A percentile compares a stretch with the other conserved stretches of the same genome.
phyloP scores from a whole-genome alignment of 1,140 invertebrate species.

The Drosophila auraria region DNA sequence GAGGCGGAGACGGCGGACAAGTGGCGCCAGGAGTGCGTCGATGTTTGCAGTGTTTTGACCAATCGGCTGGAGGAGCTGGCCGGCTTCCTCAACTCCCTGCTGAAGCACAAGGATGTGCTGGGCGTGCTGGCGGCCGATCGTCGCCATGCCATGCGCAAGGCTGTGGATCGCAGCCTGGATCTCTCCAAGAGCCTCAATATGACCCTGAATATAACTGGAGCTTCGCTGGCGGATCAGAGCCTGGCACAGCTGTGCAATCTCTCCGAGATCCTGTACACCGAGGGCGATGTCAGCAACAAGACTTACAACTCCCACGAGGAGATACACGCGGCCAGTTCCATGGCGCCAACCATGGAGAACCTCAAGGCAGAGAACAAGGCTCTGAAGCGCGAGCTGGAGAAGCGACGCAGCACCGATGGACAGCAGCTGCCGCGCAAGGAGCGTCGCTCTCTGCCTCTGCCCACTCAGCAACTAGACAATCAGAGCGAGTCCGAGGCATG shows the following conservation, averaged over 20 bases:
- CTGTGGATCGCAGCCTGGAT: conserved; percentile 87
- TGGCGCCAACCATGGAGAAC: conserved; percentile 79
- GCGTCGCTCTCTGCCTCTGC: conserved; percentile 62
- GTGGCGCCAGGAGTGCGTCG: conserved; percentile 87
- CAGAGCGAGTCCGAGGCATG: conserved; percentile 93
- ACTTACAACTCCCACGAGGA: conserved; percentile 80
- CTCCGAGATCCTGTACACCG: conserved; percentile 83
- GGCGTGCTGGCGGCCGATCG: conserved; percentile 86
- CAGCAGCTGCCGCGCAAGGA: conserved; percentile 57
- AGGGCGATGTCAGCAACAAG: conserved; percentile 55
- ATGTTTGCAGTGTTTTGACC: conserved; percentile 88
- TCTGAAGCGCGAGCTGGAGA: conserved; percentile 85
- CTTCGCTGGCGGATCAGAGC: conserved; percentile 78
- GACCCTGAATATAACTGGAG: conserved; percentile 76
- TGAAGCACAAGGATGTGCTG: conserved; percentile 88
- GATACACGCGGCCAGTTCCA: conserved; percentile 64
- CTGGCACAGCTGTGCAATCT: conserved; percentile 85
- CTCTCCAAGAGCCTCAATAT: conserved; percentile 86
- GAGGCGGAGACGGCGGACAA: conserved; percentile 85
- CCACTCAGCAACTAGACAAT: conserved; percentile 84
- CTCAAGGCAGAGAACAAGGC: conserved; percentile 85
- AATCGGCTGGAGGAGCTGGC: conserved; percentile 89
- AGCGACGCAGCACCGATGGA: conserved; percentile 51
- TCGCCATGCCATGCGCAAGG: conserved; percentile 86
- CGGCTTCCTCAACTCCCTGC: conserved; percentile 89